A percentile compares a stretch with the other conserved stretches of the same genome.
Evolutionary conservation across 2,797 vertebrate species (phyloP).

Genomic region (Harpagifer antarcticus): DNA sequence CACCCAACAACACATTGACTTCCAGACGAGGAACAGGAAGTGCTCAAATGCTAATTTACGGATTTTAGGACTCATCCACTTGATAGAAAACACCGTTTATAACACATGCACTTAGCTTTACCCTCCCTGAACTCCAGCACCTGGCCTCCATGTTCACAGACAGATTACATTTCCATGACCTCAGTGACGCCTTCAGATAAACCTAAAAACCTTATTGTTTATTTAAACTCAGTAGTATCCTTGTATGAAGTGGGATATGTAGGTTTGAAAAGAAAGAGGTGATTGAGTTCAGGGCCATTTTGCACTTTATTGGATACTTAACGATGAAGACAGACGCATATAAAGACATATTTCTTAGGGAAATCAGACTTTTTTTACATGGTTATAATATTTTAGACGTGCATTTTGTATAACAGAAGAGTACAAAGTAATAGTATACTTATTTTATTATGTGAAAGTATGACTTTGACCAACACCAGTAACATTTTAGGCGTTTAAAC

Average conservation of each 20-base stretch:
- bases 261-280: background rate
- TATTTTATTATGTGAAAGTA: too few species aligned
- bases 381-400: background rate
- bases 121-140: conserved; percentile 28
- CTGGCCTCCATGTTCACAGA: background rate
- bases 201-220: background rate
- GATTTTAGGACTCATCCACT: too few species aligned
- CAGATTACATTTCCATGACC: conserved; percentile 16
- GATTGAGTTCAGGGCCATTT: background rate
- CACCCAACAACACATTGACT: too few species aligned
- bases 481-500: background rate
- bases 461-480: too few species aligned
- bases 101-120: background rate
- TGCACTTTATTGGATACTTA: background rate
- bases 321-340: too few species aligned
- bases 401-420: background rate
- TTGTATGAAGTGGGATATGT: too few species aligned
- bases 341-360: background rate
- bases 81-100: background rate
- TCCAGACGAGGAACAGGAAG: too few species aligned
- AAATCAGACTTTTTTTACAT: background rate
- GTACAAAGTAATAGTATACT: background rate
- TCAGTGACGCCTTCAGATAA: conserved; percentile 27
- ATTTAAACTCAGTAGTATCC: too few species aligned
- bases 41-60: too few species aligned